Evolutionary conservation across 2,797 vertebrate genomes (phyloP).

Genomic region (Masticophis lateralis): DNA sequence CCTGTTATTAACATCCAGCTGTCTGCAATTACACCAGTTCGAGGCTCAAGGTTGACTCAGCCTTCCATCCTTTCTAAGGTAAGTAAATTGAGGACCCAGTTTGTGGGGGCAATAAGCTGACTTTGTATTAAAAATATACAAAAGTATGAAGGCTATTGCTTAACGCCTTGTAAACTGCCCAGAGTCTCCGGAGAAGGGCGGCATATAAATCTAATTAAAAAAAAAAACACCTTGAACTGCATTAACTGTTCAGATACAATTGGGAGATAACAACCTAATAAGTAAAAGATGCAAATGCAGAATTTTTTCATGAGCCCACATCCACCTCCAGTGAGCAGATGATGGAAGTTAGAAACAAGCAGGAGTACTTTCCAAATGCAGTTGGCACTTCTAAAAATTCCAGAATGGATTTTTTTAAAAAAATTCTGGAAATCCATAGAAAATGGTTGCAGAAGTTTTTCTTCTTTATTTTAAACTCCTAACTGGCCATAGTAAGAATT

Average conservation of each 20-base stretch:
- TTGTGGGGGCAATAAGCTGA: too few species aligned
- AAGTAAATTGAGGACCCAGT: too few species aligned
- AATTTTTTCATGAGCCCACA: conserved; percentile 58
- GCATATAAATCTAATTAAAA: too few species aligned
- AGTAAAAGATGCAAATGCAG: conserved; percentile 51
- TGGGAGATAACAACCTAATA: conserved; percentile 55
- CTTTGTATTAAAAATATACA: too few species aligned
- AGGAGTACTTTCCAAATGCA: conserved; percentile 47
- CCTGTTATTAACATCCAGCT: too few species aligned
- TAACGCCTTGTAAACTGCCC: too few species aligned
- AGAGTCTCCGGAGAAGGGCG: too few species aligned
- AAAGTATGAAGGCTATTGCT: too few species aligned
- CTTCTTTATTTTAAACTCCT: conserved; percentile 8
- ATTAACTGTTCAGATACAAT: conserved; percentile 57
- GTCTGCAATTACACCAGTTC: too few species aligned
- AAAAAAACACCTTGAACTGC: conserved; percentile 34
- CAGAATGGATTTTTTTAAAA: conserved; percentile 56
- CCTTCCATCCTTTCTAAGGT: too few species aligned
- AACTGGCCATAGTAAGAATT: conserved; percentile 35
- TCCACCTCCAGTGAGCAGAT: conserved; percentile 58
- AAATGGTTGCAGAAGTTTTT: conserved; percentile 19
- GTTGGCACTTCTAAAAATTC: conserved; percentile 22
- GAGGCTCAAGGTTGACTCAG: too few species aligned
- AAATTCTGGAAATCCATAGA: conserved; percentile 52
- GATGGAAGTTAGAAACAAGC: conserved; percentile 49